Evolutionary conservation across 2,113 vertebrate genomes (phyloP), one percentile per base, ranked within the genome.

Genomic region (Etia nguti): DNA sequence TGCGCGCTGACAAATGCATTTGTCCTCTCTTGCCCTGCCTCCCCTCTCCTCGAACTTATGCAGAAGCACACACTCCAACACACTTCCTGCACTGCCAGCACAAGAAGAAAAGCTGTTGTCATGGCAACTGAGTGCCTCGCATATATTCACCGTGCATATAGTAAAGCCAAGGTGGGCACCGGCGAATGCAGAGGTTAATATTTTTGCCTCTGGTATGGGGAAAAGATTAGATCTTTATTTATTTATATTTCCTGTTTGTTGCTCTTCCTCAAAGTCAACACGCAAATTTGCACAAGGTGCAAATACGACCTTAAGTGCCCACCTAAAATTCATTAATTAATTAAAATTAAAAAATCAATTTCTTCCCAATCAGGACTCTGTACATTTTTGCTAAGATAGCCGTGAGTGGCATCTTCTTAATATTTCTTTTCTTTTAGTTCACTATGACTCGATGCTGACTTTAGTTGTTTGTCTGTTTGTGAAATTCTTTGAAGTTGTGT

Each of bases 71-170:
- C 73, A 26, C 56, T 81, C 75, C 20, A n/a, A 52, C 77, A 77
- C 73, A 10, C 48, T 82, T 73, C 26, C 57, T 65, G 57, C 54
- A 79, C 20, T 79, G 68, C 89, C 87, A 90, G 89, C 82, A 59
- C 88, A 86, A 20, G 41, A 88, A 83, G 86, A 84, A 77, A 88
- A 83, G 10, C 83, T 43, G 92, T 94, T 93, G 86, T 93, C 89
- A 94, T 95, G 91, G 88, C 62, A 82, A 94, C 46, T 89, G 84
- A 8, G 29, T 54, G 56, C 22, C 41, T 41, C 20, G 20, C 54
- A 41, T 26, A 70, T 79, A 86, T 90, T 79, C 77, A 7, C 79
- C 54, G 9, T 65, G 73, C 36, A 12, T 62, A 75, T 38, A 8
- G 75, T 70, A 83, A 26, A 79, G 73, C 9, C 31, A 10, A 54